Evolutionary conservation across 2,888 invertebrate species (phyloP).

Genomic region (Rambutsinella grinnellia): DNA sequence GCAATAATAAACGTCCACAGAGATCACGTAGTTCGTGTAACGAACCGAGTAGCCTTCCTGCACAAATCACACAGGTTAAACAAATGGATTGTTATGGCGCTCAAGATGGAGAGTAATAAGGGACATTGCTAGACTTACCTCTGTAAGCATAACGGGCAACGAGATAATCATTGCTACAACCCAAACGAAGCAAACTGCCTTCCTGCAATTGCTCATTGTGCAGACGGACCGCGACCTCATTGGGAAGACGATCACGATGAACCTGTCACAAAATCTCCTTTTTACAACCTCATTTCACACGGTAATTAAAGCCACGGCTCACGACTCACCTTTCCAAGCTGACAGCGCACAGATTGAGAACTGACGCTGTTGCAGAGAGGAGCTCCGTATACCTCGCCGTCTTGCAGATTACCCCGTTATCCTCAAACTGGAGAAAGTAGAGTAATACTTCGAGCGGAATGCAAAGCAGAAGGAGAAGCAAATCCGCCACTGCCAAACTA

Average conservation of each 20-base stretch:
- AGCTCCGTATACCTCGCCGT: slow-evolving; percentile 71
- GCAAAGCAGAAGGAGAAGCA: slow-evolving; percentile 71
- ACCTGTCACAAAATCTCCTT: too few species aligned
- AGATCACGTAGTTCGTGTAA: slow-evolving; percentile 68
- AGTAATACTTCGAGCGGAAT: slow-evolving; percentile 70
- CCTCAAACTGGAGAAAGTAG: slow-evolving; percentile 70
- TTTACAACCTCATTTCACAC: too few species aligned
- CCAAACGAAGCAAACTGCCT: slow-evolving; percentile 71
- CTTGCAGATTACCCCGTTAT: slow-evolving; percentile 70
- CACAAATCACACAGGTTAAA: neutral
- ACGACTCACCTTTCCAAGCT: slow-evolving; percentile 71
- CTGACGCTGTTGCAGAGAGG: slow-evolving; percentile 71
- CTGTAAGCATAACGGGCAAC: slow-evolving; percentile 67
- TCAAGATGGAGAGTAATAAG: neutral
- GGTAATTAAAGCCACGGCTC: neutral
- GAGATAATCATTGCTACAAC: slow-evolving; percentile 69
- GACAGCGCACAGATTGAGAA: slow-evolving; percentile 72
- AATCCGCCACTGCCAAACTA: slow-evolving; percentile 70
- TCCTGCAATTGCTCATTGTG: slow-evolving; percentile 71
- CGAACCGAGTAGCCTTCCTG: slow-evolving; percentile 65
- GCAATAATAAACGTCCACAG: slow-evolving; percentile 69
- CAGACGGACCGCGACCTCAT: slow-evolving; percentile 71
- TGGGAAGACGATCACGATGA: slow-evolving; percentile 72
- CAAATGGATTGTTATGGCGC: too few species aligned
- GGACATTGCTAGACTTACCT: neutral